A percentile compares a stretch with the other conserved stretches of the same genome.
Conservation (phyloP, 2,113 vertebrate species). For the Mesocricetus auratus region DNA sequence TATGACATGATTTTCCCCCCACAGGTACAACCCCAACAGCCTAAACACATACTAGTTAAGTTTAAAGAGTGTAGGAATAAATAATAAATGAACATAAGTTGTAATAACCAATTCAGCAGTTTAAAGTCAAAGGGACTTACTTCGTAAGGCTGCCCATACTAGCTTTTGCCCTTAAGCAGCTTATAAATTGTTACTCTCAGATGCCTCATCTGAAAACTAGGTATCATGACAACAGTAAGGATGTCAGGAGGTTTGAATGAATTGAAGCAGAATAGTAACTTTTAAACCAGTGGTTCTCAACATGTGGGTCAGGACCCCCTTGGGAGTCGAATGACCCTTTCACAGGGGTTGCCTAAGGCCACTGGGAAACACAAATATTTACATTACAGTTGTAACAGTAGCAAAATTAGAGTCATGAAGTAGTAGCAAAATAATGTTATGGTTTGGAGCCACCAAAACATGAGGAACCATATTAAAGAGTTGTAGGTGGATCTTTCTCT, state of each 20-base stretch:
- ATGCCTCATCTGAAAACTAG: not conserved
- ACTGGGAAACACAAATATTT: not conserved
- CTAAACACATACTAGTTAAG: not conserved
- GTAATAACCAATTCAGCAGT: not conserved
- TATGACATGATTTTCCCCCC: not conserved
- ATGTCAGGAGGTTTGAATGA: not conserved
- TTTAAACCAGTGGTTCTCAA: not conserved
- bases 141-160: not conserved
- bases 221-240: not conserved
- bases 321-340: not conserved
- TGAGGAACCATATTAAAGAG: not conserved
- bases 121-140: not conserved
- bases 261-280: not conserved
- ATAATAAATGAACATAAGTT: not conserved
- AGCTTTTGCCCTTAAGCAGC: not conserved
- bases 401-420: not conserved
- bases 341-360: not conserved
- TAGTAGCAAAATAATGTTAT: not conserved
- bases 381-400: not conserved
- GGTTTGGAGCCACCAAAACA: not conserved
- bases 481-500: not conserved
- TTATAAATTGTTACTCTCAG: not conserved
- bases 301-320: not conserved
- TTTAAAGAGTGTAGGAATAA: not conserved
- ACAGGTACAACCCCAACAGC: not conserved